Conservation (phyloP, 1,140 invertebrate genomes). For the Drosophila obscura region DNA sequence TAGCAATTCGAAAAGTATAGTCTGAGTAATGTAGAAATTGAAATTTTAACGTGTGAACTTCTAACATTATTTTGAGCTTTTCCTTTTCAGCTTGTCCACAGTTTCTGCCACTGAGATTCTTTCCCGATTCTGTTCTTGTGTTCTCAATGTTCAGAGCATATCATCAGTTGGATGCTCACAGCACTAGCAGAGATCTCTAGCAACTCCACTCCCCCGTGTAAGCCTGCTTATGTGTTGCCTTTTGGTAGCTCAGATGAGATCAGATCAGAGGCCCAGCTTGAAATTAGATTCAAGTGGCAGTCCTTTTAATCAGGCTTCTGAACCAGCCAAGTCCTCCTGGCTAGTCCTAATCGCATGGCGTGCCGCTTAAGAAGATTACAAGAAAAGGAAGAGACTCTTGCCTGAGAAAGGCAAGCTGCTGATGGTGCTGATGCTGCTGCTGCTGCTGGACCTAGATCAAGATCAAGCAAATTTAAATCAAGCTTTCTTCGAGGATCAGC, state of each 20-base stretch:
- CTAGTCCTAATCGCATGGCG: slow-evolving; percentile 57
- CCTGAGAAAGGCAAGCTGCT: slow-evolving; percentile 34
- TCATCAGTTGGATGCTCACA: not conserved
- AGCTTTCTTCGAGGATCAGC: slow-evolving; percentile 59
- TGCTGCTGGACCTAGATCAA: slow-evolving; percentile 27
- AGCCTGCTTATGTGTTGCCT: slow-evolving; percentile 66
- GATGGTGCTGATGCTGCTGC: not conserved
- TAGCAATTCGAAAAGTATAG: too few relatives aligned
- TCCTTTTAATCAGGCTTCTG: slow-evolving; percentile 50
- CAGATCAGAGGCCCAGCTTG: slow-evolving; percentile 18
- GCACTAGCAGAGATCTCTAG: not conserved
- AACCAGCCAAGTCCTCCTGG: slow-evolving; percentile 12
- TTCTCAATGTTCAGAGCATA: too few relatives aligned
- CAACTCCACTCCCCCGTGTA: slow-evolving; percentile 38
- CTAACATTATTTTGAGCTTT: too few relatives aligned
- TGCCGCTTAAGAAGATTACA: slow-evolving; percentile 72
- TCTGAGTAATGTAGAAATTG: too few relatives aligned
- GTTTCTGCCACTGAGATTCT: too few relatives aligned
- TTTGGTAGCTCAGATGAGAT: slow-evolving; percentile 42
- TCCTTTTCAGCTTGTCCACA: too few relatives aligned
- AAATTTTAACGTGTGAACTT: too few relatives aligned
- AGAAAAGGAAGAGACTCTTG: slow-evolving; percentile 11
- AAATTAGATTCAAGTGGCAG: slow-evolving; percentile 71
- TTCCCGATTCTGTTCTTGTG: too few relatives aligned
- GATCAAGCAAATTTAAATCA: slow-evolving; percentile 64